These are phyloP conservation scores for Pelodytes ibericus DNA, from an alignment of 2,797 vertebrate genomes.

Conservation along the genomic window DNA sequence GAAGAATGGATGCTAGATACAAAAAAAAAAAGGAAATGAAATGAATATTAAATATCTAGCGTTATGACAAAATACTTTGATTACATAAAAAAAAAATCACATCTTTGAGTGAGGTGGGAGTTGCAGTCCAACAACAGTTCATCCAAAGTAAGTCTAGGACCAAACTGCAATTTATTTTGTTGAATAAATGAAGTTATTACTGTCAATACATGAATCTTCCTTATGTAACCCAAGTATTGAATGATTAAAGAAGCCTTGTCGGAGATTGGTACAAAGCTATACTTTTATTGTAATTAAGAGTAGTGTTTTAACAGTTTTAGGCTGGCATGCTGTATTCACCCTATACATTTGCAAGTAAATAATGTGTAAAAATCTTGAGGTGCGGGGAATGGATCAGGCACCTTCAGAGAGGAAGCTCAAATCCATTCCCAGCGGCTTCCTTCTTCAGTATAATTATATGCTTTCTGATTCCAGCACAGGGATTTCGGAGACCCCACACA, in stretches of 20 bases:
- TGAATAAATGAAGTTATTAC: no score
- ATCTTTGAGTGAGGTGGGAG: no score
- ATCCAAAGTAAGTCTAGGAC: no score
- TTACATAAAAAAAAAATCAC: no score
- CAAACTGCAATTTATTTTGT: no score
- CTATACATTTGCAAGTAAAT: neutral
- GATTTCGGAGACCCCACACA: conserved; percentile 56
- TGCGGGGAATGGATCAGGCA: conserved; percentile 20
- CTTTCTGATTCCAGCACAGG: conserved; percentile 54
- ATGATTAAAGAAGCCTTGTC: neutral
- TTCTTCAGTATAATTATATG: conserved; percentile 52
- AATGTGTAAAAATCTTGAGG: conserved; percentile 7
- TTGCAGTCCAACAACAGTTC: no score
- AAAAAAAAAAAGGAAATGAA: no score
- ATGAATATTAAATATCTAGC: no score
- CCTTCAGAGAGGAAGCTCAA: conserved; percentile 38
- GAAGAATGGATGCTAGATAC: neutral
- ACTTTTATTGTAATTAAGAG: neutral
- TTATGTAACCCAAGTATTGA: no score
- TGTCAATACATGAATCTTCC: no score
- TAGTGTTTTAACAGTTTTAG: no score
- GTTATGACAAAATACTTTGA: no score
- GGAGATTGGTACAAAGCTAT: neutral
- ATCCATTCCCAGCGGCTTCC: conserved; percentile 45
- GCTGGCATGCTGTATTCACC: neutral